Base-by-base conservation (phyloP, 2,888 invertebrate genomes). In the Eustalomyia histrio region DNA sequence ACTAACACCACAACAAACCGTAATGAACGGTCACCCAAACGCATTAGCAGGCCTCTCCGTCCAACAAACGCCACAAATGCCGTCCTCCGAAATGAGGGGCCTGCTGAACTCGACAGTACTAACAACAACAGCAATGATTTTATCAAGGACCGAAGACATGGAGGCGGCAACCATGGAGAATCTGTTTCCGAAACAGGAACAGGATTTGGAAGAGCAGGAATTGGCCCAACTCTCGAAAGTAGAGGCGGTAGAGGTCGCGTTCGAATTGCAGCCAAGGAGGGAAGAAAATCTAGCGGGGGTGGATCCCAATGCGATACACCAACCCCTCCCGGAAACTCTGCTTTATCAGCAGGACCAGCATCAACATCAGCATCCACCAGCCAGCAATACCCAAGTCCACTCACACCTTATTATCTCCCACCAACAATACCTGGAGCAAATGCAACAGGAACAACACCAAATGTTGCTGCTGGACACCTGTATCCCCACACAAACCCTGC, bases 11-110 rank as follows among this genome's bases (percentile, higher is more conserved):
- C 65, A 91, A 76, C 83, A 81, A 80, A 85, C 89, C 87, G 87
- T 87, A 84, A 80, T 89, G 84, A 90, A 94, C 92, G 95, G 95
- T 96, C 95, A 96, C 96, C 96, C 96, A 96, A 96, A 96, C 96
- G 95, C 95, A 95, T 95, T 95, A 94, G 96, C 96, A 96, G 96
- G 96, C 95, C 96, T 95, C 95, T 96, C 96, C 94, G 95, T 94
- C 93, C 93, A 94, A 92, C 93, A 93, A 93, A 93, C 92, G 53
- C 76, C 18, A 93, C 93, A 92, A 87, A 87, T 87, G 86, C 87
- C 89, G 89, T 94, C 94, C 94, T 95, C 93, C 93, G 93, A 94
- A 92, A 94, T 95, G 96, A 95, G 96, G 95, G 96, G 95, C 96
- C 96, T 96, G 96, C 95, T 94, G 92, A 94, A 94, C 92, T n/a